Percentiles rank a stretch among this genome's conserved stretches.
phyloP scores from a whole-genome alignment of 2,888 invertebrate species.

The Sphaerophoria rueppellii region DNA sequence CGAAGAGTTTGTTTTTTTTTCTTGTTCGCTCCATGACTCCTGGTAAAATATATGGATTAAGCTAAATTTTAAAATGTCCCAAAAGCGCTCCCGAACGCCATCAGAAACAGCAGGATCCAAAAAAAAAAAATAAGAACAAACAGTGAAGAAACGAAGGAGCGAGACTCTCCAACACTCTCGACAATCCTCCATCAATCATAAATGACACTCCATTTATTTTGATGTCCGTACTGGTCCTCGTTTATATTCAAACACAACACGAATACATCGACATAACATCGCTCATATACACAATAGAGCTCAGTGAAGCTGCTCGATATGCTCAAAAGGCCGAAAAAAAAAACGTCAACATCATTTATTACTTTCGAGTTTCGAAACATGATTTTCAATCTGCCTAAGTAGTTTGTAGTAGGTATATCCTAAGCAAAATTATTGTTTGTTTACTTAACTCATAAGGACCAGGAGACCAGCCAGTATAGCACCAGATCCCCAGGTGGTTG shows the following conservation, averaged over 20 bases:
- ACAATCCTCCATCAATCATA: conserved; percentile 66
- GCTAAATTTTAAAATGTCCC: conserved; percentile 52
- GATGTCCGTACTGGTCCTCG: conserved; percentile 16
- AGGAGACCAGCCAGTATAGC: background rate
- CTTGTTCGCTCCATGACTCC: background rate
- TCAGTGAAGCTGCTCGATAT: background rate
- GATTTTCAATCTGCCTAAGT: conserved; percentile 66
- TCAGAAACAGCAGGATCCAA: background rate
- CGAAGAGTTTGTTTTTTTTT: conserved; percentile 2
- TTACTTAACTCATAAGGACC: conserved; percentile 17
- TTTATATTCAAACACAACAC: conserved; percentile 3
- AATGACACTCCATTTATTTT: conserved; percentile 69
- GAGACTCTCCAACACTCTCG: conserved; percentile 22
- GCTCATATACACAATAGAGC: background rate
- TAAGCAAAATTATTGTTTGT: conserved; percentile 27
- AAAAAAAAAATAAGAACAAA: background rate
- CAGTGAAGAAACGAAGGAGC: background rate
- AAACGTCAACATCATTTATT: conserved; percentile 54
- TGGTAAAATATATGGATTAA: conserved; percentile 13
- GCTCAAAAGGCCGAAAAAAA: conserved; percentile 18
- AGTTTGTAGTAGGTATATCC: conserved; percentile 44
- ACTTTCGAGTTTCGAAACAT: conserved; percentile 46
- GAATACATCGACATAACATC: conserved; percentile 21
- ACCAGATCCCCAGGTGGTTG: background rate
- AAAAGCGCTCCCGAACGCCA: background rate